Conservation (phyloP, 2,797 vertebrate species). For the Sphaeramia orbicularis region DNA sequence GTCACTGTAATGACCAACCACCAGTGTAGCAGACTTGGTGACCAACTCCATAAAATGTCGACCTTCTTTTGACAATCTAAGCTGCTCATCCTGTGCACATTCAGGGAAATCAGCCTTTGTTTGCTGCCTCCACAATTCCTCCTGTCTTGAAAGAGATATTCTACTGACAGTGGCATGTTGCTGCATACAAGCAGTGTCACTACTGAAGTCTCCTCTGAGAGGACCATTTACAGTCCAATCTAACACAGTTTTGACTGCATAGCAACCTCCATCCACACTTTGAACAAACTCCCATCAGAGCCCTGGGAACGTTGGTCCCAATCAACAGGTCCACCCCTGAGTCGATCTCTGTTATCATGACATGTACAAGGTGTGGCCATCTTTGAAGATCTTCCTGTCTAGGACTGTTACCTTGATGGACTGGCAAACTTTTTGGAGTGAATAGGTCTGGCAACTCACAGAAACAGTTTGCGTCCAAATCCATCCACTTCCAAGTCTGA, state of each 20-base stretch:
- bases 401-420: constrained; percentile 25
- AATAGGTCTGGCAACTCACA: constrained; percentile 21
- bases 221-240: not conserved
- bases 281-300: not conserved
- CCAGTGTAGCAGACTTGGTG: not conserved
- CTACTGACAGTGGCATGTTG: not conserved
- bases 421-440: constrained; percentile 20
- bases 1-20: constrained; percentile 1
- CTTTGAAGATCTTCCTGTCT: not conserved
- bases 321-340: not conserved
- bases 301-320: not conserved
- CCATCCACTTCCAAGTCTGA: constrained; percentile 22
- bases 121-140: constrained; percentile 15
- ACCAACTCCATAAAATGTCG: not conserved
- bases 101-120: constrained; percentile 24
- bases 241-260: not conserved
- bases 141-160: not conserved
- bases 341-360: not conserved
- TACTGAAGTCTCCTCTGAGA: not conserved
- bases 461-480: constrained; percentile 1
- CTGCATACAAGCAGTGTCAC: not conserved
- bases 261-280: not conserved
- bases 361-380: not conserved
- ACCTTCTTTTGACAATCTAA: not conserved
- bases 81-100: not conserved